phyloP scores from a whole-genome alignment of 1,140 invertebrate genomes.

The Phymastichus coffea region DNA sequence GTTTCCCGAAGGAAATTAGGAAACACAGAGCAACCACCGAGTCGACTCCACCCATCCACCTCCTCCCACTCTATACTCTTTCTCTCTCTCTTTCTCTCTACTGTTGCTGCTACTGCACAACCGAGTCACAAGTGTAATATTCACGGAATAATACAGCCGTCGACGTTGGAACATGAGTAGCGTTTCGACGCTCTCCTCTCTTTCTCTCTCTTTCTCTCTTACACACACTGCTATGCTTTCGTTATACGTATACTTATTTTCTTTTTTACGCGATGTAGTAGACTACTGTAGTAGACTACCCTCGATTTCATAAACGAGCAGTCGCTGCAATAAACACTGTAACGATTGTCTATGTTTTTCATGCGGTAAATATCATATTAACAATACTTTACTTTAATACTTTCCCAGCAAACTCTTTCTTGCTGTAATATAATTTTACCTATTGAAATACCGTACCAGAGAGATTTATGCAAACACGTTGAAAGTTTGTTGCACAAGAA shows the following conservation, averaged over 20 bases:
- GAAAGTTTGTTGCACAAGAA: too few relatives aligned
- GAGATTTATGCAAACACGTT: too few relatives aligned
- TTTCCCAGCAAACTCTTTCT: too few relatives aligned
- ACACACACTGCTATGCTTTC: not conserved
- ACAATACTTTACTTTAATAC: too few relatives aligned
- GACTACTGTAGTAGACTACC: not conserved
- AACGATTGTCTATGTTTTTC: too few relatives aligned
- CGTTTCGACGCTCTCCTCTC: constrained; percentile 22
- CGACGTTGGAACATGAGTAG: too few relatives aligned
- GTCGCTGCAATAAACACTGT: not conserved
- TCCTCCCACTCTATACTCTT: constrained; percentile 15
- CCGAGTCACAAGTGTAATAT: constrained; percentile 54
- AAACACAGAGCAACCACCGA: constrained; percentile 42
- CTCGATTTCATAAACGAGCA: too few relatives aligned
- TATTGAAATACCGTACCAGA: too few relatives aligned
- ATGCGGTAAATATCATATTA: too few relatives aligned
- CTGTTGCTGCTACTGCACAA: constrained; percentile 26
- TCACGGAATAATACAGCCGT: constrained; percentile 50
- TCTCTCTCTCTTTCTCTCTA: constrained; percentile 30
- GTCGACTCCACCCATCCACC: constrained; percentile 23
- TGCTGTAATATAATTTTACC: too few relatives aligned
- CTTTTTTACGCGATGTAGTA: not conserved
- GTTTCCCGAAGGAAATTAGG: constrained; percentile 58
- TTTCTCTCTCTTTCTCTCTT: constrained; percentile 2
- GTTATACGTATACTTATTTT: not conserved